Evolutionary conservation across 2,797 vertebrate genomes (phyloP), one percentile per base, ranked within the genome.

Genomic region (Sebastes flavidus): DNA sequence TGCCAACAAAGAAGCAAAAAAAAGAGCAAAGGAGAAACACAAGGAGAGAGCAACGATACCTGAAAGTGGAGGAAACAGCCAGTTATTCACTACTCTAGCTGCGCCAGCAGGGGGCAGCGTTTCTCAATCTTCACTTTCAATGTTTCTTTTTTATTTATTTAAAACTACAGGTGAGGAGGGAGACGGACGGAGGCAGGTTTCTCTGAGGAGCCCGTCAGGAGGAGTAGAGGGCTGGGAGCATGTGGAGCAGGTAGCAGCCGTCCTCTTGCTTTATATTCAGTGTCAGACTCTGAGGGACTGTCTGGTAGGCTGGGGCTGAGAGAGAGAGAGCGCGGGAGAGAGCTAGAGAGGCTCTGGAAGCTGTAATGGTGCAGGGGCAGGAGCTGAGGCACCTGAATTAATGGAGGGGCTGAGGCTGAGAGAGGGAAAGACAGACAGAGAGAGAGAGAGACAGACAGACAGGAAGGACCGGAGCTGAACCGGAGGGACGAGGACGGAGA

Each of bases 241-340:
- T 92, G 91, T 93, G 93, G 88, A 93, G 92, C 92, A 94, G 91
- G 92, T 94, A 94, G 88, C 91, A 91, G 85, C 91, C 88, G 78
- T 93, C 89, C 86, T 92, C 89, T 87, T 93, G 94, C 90, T 94
- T 94, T 94, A 95, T 94, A 94, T 95, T 94, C 93, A 93, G 92
- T 93, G 92, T 92, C 90, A 92, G 92, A 93, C 91, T 93, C 89
- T 87, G 85, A 92, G 92, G 89, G 89, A 93, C 91, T 88, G 90
- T 91, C 91, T 92, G 85, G 88, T 89, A 91, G 90, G 89, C 89
- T 91, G 91, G 83, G 85, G 84, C 85, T 85, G 81, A 84, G 92
- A 80, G 88, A 87, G 78, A 8, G 59, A 72, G 77, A 52, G 68
- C 27, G 77, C 2, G 62, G 46, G 71, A 83, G 83, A 76, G 88